phyloP scores from a whole-genome alignment of 92 coral and sea anemone genomes.

The Isaurus tuberculatus region DNA sequence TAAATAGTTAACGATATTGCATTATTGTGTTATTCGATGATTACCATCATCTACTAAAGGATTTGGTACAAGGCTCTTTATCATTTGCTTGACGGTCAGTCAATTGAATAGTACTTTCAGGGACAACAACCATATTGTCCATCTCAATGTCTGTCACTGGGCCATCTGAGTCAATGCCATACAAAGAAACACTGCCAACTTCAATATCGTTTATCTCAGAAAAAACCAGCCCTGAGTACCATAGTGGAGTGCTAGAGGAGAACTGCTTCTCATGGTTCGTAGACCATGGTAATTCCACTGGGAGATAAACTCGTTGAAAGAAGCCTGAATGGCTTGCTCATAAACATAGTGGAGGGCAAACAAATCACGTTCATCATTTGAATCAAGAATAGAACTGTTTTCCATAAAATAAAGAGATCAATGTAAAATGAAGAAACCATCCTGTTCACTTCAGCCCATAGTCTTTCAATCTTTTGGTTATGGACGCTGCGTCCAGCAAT shows the following conservation, averaged over 20 bases:
- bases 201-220: conserved; percentile 47
- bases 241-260: conserved; percentile 48
- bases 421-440: conserved; percentile 41
- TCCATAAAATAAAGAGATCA: conserved; percentile 53
- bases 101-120: conserved; percentile 51
- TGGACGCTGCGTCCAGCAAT: conserved; percentile 53
- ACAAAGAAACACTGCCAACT: conserved; percentile 37
- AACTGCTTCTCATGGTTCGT: conserved; percentile 42
- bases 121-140: conserved; percentile 57
- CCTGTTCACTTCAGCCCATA: conserved; percentile 57
- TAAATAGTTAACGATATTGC: neutral
- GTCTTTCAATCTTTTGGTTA: conserved; percentile 36
- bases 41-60: conserved; percentile 59
- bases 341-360: conserved; percentile 50
- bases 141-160: conserved; percentile 47
- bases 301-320: conserved; percentile 37
- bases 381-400: conserved; percentile 37
- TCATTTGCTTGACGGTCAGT: conserved; percentile 52
- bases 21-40: conserved; percentile 50
- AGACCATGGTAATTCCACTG: conserved; percentile 56
- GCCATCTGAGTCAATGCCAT: conserved; percentile 56
- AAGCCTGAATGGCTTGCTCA: conserved; percentile 47
- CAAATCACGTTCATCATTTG: conserved; percentile 32
- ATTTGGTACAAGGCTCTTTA: conserved; percentile 48
- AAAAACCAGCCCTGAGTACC: conserved; percentile 32